Evolutionary conservation across 2,797 vertebrate species (phyloP), one percentile per base, ranked within the genome.

Genomic region (Alca torda): DNA sequence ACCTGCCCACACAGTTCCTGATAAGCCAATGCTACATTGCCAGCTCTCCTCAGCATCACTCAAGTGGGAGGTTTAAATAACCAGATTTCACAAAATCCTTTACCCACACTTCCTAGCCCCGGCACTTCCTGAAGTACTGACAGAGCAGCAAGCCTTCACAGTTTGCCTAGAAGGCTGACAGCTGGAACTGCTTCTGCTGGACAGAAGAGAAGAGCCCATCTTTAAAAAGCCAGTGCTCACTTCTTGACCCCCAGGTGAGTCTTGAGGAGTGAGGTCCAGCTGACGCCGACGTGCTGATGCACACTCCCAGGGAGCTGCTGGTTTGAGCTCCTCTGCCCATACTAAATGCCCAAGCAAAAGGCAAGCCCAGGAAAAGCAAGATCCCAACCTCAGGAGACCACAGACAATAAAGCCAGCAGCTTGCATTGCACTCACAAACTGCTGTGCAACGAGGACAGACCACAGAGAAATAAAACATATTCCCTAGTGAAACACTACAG

Each of bases 1-100:
- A 56, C 81, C 78, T 85, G 84, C 90, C 90, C 50, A 95, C 92
- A 75, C 70, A 92, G 80, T 12, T 91, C 77, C 76, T 96, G 93
- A 95, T 86, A 73, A 97, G 95, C 94, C 90, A 95, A 92, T 94
- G 69, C 35, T 51, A 26, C 30, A 0, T n/a, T 88, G 90, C 87
- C 90, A 95, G 91, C 76, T 95, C 87, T 94, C 82, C 84, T 92
- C 80, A 92, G 93, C 93, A 93, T 92, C 91, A 90, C n/a, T 80
- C 33, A 59, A 93, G 90, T 86, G 92, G 93, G 92, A 96, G 82
- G 82, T 95, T 94, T 96, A 92, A 94, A 85, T 31, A 91, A 91
- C 69, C 65, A 84, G 63, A 89, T 89, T 87, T 87, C 81, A 72
- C 65, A 68, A 94, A 85, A 76, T 75, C 88, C 67, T 84, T 75